Conservation (phyloP, 1,140 invertebrate genomes). For the Helicoverpa zea region DNA sequence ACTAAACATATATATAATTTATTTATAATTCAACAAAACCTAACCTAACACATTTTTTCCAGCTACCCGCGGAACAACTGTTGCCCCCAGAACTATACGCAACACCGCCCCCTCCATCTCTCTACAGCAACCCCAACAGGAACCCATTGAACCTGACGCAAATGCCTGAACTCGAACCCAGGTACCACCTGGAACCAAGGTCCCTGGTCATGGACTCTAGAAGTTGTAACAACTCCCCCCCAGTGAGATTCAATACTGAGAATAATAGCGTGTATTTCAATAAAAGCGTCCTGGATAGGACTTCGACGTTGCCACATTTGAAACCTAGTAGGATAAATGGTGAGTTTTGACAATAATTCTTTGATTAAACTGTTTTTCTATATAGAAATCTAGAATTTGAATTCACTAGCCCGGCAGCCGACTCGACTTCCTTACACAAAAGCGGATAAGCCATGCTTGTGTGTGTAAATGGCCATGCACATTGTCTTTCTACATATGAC, state of each 20-base stretch:
- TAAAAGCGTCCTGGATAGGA: constrained; percentile 66
- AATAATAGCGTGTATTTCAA: constrained; percentile 70
- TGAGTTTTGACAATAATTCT: constrained; percentile 45
- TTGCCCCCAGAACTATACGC: constrained; percentile 72
- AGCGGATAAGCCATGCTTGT: too few relatives aligned
- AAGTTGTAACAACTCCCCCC: constrained; percentile 69
- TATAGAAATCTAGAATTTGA: too few relatives aligned
- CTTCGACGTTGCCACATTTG: constrained; percentile 67
- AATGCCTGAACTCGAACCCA: constrained; percentile 74
- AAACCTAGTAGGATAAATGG: constrained; percentile 67
- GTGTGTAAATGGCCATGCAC: too few relatives aligned
- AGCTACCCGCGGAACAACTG: constrained; percentile 73
- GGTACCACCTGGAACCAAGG: constrained; percentile 66
- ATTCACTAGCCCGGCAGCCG: too few relatives aligned
- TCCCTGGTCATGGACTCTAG: constrained; percentile 59
- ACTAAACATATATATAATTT: too few relatives aligned
- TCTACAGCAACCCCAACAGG: constrained; percentile 74
- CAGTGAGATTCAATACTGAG: constrained; percentile 71
- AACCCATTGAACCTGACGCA: constrained; percentile 72
- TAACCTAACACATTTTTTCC: constrained; percentile 17
- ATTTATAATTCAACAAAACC: too few relatives aligned
- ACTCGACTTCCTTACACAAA: too few relatives aligned
- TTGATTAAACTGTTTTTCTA: too few relatives aligned
- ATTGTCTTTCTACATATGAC: too few relatives aligned
- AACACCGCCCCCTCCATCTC: constrained; percentile 60